phyloP scores from a whole-genome alignment of 2,888 invertebrate species.

The Amphiduros pacificus region DNA sequence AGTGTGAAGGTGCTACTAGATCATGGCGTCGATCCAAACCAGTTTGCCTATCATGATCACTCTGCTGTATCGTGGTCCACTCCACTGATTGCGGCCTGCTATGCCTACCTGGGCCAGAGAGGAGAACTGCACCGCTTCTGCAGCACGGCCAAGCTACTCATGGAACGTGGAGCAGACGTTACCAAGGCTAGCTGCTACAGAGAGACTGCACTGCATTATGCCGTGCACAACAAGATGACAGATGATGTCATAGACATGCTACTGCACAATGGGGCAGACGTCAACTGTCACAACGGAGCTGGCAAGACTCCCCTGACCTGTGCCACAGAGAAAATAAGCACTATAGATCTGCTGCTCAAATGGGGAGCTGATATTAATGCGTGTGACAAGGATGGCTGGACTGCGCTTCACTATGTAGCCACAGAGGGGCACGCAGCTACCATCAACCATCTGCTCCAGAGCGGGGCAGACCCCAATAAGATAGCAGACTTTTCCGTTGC shows the following conservation, averaged over 20 bases:
- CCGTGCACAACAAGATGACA: background rate
- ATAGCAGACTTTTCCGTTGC: background rate
- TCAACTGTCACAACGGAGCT: background rate
- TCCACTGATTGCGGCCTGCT: background rate
- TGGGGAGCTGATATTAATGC: background rate
- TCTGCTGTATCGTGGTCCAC: background rate
- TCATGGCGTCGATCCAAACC: background rate
- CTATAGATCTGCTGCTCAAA: background rate
- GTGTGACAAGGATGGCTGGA: background rate
- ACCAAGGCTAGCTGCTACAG: background rate
- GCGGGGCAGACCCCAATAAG: background rate
- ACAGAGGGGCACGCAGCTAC: background rate
- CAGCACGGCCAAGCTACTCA: background rate
- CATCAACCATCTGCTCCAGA: background rate
- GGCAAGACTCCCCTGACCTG: background rate
- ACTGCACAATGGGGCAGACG: background rate
- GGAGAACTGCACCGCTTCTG: background rate
- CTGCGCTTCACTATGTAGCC: background rate
- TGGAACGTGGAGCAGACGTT: background rate
- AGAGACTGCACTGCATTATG: constrained; percentile 1
- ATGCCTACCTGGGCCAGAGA: background rate
- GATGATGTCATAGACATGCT: background rate
- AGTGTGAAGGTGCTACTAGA: background rate
- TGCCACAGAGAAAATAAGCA: background rate
- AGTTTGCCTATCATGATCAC: background rate